Conservation (phyloP, 1,140 invertebrate genomes). For the Eueides isabella region DNA sequence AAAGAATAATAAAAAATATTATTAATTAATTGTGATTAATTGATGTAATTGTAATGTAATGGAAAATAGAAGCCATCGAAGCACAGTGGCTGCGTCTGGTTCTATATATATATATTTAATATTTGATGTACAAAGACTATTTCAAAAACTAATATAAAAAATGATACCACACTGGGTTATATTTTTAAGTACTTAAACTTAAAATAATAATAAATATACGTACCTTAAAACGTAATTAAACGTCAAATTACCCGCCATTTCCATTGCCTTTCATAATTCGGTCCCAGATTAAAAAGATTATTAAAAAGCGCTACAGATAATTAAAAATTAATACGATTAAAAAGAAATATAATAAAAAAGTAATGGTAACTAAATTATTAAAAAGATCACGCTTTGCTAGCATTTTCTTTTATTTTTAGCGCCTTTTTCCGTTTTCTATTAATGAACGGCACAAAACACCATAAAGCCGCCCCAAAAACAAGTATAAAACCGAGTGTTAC, state of each 20-base stretch:
- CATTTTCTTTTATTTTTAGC: conserved; percentile 1
- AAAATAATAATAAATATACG: not conserved
- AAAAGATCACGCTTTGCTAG: conserved; percentile 1
- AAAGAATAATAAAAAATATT: no score
- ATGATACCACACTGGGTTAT: conserved; percentile 1
- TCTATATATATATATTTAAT: no score
- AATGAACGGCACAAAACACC: conserved; percentile 89
- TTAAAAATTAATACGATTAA: not conserved
- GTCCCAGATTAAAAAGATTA: not conserved
- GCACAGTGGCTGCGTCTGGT: no score
- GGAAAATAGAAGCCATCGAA: no score
- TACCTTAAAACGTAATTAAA: not conserved
- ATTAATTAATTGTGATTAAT: no score
- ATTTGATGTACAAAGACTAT: no score
- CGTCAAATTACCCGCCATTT: not conserved
- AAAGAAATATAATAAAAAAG: not conserved
- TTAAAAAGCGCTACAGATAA: not conserved
- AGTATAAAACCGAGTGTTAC: conserved; percentile 87
- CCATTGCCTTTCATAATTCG: not conserved
- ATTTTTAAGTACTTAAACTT: not conserved
- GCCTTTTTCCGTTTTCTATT: conserved; percentile 1
- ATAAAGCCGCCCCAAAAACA: conserved; percentile 88
- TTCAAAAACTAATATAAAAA: not conserved
- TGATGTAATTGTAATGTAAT: no score
- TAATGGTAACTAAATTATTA: not conserved